Conservation (phyloP, 2,797 vertebrate genomes). For the Momotus momota region DNA sequence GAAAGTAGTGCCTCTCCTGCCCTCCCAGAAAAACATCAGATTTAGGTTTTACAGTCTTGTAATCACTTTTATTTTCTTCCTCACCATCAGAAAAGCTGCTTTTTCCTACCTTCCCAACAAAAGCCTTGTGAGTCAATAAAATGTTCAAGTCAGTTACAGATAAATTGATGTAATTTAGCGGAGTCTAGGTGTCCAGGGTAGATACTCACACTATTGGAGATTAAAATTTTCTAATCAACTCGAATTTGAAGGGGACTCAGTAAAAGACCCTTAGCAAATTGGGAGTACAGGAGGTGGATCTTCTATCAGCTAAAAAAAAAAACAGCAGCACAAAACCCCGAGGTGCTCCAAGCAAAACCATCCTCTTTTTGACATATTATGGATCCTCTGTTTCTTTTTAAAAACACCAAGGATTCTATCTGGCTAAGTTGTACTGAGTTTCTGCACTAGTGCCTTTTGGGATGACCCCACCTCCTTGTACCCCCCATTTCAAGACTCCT, state of each 20-base stretch:
- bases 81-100: too few relatives aligned
- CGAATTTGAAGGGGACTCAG: not conserved
- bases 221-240: not conserved
- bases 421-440: not conserved
- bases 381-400: not conserved
- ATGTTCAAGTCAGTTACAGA: too few relatives aligned
- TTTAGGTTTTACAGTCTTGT: not conserved
- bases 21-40: not conserved
- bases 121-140: too few relatives aligned
- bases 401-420: not conserved
- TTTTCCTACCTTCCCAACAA: too few relatives aligned
- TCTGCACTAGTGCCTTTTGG: not conserved
- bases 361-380: not conserved
- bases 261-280: not conserved
- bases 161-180: too few relatives aligned
- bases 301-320: not conserved
- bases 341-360: not conserved
- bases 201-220: too few relatives aligned
- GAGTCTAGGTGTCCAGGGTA: too few relatives aligned
- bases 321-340: not conserved
- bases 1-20: not conserved
- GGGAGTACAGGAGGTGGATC: not conserved
- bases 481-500: not conserved
- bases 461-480: not conserved
- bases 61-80: too few relatives aligned